Percentiles rank a stretch among this genome's conserved stretches.
Conservation (phyloP, 2,888 invertebrate species). For the Pediacus dermestoides region DNA sequence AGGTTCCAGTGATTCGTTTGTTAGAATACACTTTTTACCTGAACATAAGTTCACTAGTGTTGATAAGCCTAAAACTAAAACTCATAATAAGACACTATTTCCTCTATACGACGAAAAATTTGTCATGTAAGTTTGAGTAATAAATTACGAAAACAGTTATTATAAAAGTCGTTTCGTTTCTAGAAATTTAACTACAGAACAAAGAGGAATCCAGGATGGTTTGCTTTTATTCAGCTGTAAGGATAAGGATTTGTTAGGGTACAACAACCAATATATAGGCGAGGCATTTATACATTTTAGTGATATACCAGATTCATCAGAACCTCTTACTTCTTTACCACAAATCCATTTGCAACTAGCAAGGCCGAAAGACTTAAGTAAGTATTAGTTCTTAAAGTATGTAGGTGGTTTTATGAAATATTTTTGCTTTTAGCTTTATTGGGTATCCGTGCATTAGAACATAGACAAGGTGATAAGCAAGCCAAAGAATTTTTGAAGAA, state of each 20-base stretch:
- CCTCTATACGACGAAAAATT: constrained; percentile 95
- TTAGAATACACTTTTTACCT: constrained; percentile 81
- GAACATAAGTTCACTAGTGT: constrained; percentile 75
- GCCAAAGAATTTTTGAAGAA: constrained; percentile 87
- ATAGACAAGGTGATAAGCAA: constrained; percentile 80
- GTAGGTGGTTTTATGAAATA: constrained; percentile 7
- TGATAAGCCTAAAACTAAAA: constrained; percentile 80
- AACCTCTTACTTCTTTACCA: constrained; percentile 60
- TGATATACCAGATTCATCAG: constrained; percentile 64
- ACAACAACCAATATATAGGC: constrained; percentile 90
- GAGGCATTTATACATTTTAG: constrained; percentile 86
- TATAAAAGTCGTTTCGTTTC: too few species aligned
- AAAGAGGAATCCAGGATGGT: constrained; percentile 64
- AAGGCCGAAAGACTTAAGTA: constrained; percentile 66
- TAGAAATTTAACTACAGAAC: constrained; percentile 70
- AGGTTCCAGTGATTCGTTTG: constrained; percentile 91
- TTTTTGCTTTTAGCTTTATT: constrained; percentile 16
- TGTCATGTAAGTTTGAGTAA: constrained; percentile 79
- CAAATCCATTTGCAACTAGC: constrained; percentile 72
- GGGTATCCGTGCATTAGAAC: constrained; percentile 71
- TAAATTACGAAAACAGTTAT: too few species aligned
- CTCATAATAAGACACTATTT: constrained; percentile 87
- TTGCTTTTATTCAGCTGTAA: constrained; percentile 87
- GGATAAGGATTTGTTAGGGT: constrained; percentile 91
- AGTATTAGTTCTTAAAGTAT: constrained; percentile 25